phyloP scores from a whole-genome alignment of 2,797 vertebrate species.

The Graptemys geographica region DNA sequence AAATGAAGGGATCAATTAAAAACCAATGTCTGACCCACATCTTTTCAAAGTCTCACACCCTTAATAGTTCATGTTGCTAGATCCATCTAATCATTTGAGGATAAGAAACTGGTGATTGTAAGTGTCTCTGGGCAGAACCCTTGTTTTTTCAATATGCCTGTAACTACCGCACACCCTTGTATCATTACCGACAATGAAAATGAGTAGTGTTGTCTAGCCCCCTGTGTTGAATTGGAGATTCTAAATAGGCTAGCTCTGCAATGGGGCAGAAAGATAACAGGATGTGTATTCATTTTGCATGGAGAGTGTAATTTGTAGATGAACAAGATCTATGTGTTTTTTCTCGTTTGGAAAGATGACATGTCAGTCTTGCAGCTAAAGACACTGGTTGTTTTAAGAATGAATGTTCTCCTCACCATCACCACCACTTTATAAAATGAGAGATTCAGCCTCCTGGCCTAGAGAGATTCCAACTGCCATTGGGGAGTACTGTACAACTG shows the following conservation, averaged over 20 bases:
- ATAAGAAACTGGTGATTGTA: background rate
- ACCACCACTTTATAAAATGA: background rate
- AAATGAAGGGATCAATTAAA: background rate
- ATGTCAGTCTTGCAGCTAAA: background rate
- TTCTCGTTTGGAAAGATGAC: background rate
- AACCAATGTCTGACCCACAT: background rate
- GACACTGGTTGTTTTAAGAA: background rate
- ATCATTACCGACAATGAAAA: background rate
- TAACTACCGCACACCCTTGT: fast-evolving
- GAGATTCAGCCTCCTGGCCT: fast-evolving
- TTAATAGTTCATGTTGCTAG: background rate
- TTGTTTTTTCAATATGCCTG: fast-evolving
- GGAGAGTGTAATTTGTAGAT: fast-evolving
- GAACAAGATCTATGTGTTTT: background rate
- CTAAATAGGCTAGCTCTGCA: background rate
- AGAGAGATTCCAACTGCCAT: background rate
- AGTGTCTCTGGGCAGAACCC: background rate
- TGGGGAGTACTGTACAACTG: fast-evolving
- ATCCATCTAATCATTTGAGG: background rate
- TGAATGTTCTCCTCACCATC: background rate
- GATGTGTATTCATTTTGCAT: fast-evolving
- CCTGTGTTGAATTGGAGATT: background rate
- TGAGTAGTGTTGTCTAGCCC: background rate
- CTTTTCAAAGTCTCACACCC: background rate
- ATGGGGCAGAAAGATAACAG: background rate